These are phyloP conservation scores for Tachuris rubrigastra DNA, from an alignment of 2,113 vertebrate genomes.

Conservation along the genomic window DNA sequence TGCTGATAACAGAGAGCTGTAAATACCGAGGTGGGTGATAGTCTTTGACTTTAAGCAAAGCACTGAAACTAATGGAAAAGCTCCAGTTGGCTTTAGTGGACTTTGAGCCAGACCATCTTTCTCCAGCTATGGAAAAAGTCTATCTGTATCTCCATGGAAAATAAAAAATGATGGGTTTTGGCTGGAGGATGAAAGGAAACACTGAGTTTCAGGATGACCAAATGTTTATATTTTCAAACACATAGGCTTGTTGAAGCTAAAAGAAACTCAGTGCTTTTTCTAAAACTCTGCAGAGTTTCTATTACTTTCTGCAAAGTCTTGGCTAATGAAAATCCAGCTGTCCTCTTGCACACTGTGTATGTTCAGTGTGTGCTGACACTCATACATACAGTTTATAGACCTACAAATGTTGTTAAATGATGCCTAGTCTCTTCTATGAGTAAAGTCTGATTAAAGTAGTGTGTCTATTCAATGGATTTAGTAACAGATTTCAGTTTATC, in stretches of 20 bases:
- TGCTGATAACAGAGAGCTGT: background rate
- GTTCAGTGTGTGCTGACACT: background rate
- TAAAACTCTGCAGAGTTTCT: background rate
- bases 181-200: background rate
- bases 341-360: background rate
- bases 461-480: background rate
- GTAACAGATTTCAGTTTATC: background rate
- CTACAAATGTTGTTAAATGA: background rate
- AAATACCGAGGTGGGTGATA: background rate
- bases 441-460: background rate
- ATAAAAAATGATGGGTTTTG: background rate
- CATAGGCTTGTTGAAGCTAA: background rate
- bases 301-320: background rate
- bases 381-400: background rate
- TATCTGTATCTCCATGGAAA: background rate
- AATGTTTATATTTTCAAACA: background rate
- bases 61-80: background rate
- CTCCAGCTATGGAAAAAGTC: background rate
- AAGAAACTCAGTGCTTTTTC: background rate
- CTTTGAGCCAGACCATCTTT: background rate
- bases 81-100: background rate
- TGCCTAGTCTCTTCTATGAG: background rate
- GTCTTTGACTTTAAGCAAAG: background rate
- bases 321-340: background rate
- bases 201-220: background rate